Base-by-base conservation (phyloP, 2,888 invertebrate genomes). In the Pseudococcus longispinus region DNA sequence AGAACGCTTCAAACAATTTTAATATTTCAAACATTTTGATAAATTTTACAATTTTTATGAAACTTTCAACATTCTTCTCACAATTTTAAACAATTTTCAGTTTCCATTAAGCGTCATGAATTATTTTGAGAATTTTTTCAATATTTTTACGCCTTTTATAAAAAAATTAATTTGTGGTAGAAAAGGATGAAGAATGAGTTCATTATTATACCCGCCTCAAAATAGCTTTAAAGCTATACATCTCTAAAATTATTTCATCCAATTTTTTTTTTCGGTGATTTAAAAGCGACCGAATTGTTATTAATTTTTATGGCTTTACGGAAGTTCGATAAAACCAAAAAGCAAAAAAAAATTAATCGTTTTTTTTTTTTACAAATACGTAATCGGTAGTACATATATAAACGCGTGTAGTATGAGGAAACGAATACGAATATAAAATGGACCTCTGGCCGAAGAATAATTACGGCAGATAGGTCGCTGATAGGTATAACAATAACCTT, bases 401-500 rank as follows among this genome's bases (percentile, higher is more conserved):
- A 15, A 8, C 55, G 4, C 55, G n/a, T 55, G 15, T 13, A 46
- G 15, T 13, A 46, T 11, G n/a, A 4, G 5, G n/a, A n/a, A 15
- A n/a, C n/a, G 15, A n/a, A 51, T n/a, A n/a, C 15, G 51, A 6
- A 51, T n/a, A 51, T 3, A 51, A 51, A 51, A 51, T 51, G n/a
- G 51, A 6, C 51, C n/a, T n/a, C 20, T 23, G 23, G 60, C 20
- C 60, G 60, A 60, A 60, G 60, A 60, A 60, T 60, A 60, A 60
- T 60, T 60, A 60, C 60, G 13, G 23, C 23, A 60, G 60, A 60
- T 60, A 13, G 60, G 23, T 6, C 23, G 60, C 60, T 60, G 60
- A 60, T 60, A 23, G 60, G 23, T 70, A 18, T 29, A 70, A 70
- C 70, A 29, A 70, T 70, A 70, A 70, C 70, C 29, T 70, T 65